Percentiles rank a stretch among this genome's conserved stretches.
These are phyloP conservation scores for Malurus elegans DNA, from an alignment of 2,113 vertebrate genomes.

Conservation along the genomic window DNA sequence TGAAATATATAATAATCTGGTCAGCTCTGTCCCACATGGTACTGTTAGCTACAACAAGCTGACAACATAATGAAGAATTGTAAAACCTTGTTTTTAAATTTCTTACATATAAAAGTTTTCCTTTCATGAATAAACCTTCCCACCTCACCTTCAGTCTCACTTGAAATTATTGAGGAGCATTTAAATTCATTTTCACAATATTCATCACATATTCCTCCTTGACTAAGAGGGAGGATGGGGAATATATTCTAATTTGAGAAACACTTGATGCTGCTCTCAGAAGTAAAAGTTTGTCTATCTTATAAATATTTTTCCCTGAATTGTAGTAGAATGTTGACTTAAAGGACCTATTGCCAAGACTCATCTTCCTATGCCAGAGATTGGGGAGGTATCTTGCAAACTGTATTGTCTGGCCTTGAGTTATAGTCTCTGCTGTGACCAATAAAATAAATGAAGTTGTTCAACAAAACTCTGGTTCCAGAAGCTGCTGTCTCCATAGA, in stretches of 20 bases:
- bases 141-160: neutral
- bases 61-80: neutral
- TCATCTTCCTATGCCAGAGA: neutral
- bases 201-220: neutral
- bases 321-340: neutral
- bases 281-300: neutral
- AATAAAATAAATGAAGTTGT: neutral
- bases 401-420: neutral
- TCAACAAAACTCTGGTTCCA: neutral
- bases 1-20: neutral
- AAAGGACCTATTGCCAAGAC: neutral
- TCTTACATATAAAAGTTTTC: neutral
- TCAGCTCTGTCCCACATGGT: neutral
- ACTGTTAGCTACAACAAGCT: neutral
- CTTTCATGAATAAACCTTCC: neutral
- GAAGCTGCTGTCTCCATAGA: neutral
- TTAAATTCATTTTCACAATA: neutral
- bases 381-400: neutral
- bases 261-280: neutral
- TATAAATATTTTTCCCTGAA: neutral
- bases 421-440: neutral
- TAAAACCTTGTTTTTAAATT: neutral
- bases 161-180: neutral
- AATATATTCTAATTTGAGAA: neutral
- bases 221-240: neutral